These are phyloP conservation scores for Orius insidiosus DNA, from an alignment of 1,140 invertebrate species.

Conservation along the genomic window DNA sequence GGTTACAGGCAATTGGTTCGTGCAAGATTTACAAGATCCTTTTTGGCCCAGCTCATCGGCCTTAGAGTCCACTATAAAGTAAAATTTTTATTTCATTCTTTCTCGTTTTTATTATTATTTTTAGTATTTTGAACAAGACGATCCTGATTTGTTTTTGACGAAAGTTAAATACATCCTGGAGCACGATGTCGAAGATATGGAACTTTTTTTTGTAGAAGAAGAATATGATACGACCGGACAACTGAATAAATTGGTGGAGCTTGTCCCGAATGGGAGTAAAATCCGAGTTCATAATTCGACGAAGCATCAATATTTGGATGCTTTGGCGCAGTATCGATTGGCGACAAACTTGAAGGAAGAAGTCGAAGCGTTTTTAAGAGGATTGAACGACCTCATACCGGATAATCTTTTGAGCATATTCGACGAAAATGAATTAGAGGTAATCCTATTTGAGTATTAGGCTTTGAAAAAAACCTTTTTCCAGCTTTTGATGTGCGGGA, in stretches of 20 bases:
- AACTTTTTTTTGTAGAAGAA: conserved; percentile 76
- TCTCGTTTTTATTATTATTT: conserved; percentile 20
- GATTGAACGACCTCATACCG: conserved; percentile 77
- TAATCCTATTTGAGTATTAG: conserved; percentile 26
- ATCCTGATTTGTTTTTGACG: conserved; percentile 77
- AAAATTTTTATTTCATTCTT: conserved; percentile 12
- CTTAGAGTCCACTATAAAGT: conserved; percentile 80
- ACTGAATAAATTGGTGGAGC: conserved; percentile 52
- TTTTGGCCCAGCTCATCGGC: conserved; percentile 84
- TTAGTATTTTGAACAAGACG: conserved; percentile 88
- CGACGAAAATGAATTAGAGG: conserved; percentile 91
- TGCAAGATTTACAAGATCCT: conserved; percentile 80
- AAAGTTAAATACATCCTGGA: conserved; percentile 87
- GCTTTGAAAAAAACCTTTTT: background rate
- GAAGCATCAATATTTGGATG: conserved; percentile 72
- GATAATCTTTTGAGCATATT: conserved; percentile 86
- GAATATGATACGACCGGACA: conserved; percentile 66
- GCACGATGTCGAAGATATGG: conserved; percentile 71
- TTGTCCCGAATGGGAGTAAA: conserved; percentile 54
- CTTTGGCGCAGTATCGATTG: conserved; percentile 73
- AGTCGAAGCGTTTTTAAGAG: conserved; percentile 74
- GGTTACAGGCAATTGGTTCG: conserved; percentile 75
- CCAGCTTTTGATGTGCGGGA: conserved; percentile 77
- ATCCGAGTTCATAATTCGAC: conserved; percentile 53
- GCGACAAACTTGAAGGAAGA: conserved; percentile 64